Conservation (phyloP, 2,113 vertebrate species). For the Myotis lucifugus region DNA sequence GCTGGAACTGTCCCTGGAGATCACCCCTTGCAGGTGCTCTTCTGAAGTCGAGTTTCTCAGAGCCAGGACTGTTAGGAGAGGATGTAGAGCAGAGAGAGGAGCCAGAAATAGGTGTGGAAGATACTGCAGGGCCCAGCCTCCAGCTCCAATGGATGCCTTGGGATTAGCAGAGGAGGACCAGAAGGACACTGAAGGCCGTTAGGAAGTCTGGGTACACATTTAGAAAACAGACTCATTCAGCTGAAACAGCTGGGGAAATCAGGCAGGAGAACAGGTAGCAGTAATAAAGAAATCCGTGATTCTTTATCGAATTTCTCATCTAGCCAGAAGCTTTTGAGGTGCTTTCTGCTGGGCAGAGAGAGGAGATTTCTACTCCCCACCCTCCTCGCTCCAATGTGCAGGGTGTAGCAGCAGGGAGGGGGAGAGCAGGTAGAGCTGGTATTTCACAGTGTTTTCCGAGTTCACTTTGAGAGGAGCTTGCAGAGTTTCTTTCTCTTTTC, state of each 20-base stretch:
- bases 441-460: background rate
- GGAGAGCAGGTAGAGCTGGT: background rate
- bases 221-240: background rate
- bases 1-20: background rate
- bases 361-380: rapidly evolving
- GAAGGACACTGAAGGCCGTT: background rate
- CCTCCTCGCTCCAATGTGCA: rapidly evolving
- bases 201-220: background rate
- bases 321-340: background rate
- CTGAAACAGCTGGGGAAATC: background rate
- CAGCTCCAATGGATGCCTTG: background rate
- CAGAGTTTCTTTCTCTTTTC: background rate
- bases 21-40: background rate
- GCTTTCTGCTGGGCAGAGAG: background rate
- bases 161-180: background rate
- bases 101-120: background rate
- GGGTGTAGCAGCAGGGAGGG: background rate
- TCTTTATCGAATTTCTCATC: background rate
- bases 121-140: background rate
- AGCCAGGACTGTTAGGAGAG: background rate
- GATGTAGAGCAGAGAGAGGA: background rate
- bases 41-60: background rate
- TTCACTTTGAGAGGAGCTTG: background rate
- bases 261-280: background rate
- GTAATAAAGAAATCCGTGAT: background rate